These are phyloP conservation scores for Watsonalla binaria DNA, from an alignment of 2,888 invertebrate species.

Conservation along the genomic window DNA sequence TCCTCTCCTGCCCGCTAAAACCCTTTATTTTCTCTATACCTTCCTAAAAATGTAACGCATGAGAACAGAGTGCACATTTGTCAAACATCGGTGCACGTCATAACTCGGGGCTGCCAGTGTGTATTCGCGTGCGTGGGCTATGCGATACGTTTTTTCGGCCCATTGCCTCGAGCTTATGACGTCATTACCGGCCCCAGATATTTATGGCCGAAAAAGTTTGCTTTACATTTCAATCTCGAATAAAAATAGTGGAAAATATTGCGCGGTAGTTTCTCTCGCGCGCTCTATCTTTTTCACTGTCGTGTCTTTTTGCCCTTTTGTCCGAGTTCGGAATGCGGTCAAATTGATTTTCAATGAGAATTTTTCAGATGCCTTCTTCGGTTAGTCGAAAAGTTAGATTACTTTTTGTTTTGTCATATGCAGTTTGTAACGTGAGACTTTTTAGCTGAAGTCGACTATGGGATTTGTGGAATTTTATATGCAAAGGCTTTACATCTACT, in stretches of 20 bases:
- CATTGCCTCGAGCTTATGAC: constrained; percentile 66
- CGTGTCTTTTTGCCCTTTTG: background rate
- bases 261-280: constrained; percentile 18
- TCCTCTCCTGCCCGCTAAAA: too few species aligned
- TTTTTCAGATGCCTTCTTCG: constrained; percentile 1
- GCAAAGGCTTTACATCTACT: too few species aligned
- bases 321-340: background rate
- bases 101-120: background rate
- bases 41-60: too few species aligned
- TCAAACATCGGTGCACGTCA: background rate
- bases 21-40: too few species aligned
- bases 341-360: constrained; percentile 1
- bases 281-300: constrained; percentile 3
- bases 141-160: constrained; percentile 58
- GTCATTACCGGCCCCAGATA: constrained; percentile 65
- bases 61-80: background rate
- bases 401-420: background rate
- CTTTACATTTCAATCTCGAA: constrained; percentile 66
- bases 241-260: constrained; percentile 36
- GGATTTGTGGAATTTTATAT: background rate
- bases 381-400: background rate
- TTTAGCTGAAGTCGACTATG: background rate
- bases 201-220: constrained; percentile 54
- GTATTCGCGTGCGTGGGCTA: constrained; percentile 43
- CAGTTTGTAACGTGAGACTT: background rate